These are phyloP conservation scores for Pagetopsis macropterus DNA, from an alignment of 2,797 vertebrate species.

Conservation along the genomic window DNA sequence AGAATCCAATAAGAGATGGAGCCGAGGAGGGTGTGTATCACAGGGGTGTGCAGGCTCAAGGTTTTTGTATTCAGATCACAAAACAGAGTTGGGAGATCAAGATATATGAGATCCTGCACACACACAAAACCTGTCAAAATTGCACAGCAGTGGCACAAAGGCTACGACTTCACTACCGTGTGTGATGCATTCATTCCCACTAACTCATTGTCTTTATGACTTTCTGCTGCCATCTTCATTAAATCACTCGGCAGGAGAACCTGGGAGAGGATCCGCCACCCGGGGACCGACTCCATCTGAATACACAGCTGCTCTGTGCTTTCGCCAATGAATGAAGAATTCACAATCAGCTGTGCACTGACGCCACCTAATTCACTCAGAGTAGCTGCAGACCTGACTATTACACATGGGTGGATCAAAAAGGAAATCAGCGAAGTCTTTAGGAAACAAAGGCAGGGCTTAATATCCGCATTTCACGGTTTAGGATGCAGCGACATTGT, in stretches of 20 bases:
- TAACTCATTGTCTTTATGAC: constrained; percentile 55
- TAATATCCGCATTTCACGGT: constrained; percentile 20
- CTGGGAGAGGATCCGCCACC: constrained; percentile 53
- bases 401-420: constrained; percentile 23
- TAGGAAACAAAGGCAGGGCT: constrained; percentile 29
- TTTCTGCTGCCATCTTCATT: constrained; percentile 56
- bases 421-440: constrained; percentile 30
- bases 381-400: constrained; percentile 27
- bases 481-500: neutral
- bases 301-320: constrained; percentile 66
- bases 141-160: constrained; percentile 21
- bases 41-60: constrained; percentile 30
- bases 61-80: constrained; percentile 62
- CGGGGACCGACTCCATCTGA: constrained; percentile 60
- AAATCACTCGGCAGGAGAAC: constrained; percentile 53
- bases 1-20: constrained; percentile 68
- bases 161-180: constrained; percentile 24
- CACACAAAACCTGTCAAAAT: constrained; percentile 6
- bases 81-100: constrained; percentile 23
- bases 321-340: constrained; percentile 58
- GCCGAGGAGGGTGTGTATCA: constrained; percentile 55
- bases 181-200: constrained; percentile 40
- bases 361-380: constrained; percentile 49
- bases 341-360: constrained; percentile 37
- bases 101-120: constrained; percentile 17